Percentiles rank a stretch among this genome's conserved stretches.
Conservation (phyloP, 2,888 invertebrate species). For the Pristionchus mayeri region DNA sequence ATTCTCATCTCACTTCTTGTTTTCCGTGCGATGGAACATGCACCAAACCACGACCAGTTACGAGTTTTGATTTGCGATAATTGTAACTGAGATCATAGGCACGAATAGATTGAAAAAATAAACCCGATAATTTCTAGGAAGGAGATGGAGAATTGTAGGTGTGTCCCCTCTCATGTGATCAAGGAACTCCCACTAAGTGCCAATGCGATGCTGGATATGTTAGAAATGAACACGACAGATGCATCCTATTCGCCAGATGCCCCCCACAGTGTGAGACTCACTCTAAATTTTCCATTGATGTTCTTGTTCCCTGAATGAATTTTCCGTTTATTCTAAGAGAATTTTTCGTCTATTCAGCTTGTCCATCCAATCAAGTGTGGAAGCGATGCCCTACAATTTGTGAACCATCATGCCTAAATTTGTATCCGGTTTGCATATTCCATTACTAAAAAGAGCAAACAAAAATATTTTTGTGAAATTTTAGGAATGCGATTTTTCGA, state of each 20-base stretch:
- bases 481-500: background rate
- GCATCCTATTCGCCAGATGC: background rate
- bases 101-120: too few relatives aligned
- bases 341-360: too few relatives aligned
- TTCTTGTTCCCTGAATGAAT: too few relatives aligned
- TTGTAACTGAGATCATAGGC: too few relatives aligned
- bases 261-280: background rate
- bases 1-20: background rate
- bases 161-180: background rate
- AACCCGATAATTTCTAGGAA: too few relatives aligned
- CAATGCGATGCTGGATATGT: background rate
- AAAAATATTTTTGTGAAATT: too few relatives aligned
- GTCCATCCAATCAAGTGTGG: background rate
- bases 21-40: background rate
- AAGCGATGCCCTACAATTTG: background rate
- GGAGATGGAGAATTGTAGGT: background rate
- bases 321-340: too few relatives aligned
- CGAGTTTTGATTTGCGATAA: background rate
- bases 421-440: background rate
- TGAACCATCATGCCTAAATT: background rate
- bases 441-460: background rate
- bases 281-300: too few relatives aligned
- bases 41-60: background rate
- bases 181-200: background rate
- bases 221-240: too few relatives aligned